These are phyloP conservation scores for Paedocypris sp. DNA, from an alignment of 2,113 vertebrate species.

Conservation along the genomic window DNA sequence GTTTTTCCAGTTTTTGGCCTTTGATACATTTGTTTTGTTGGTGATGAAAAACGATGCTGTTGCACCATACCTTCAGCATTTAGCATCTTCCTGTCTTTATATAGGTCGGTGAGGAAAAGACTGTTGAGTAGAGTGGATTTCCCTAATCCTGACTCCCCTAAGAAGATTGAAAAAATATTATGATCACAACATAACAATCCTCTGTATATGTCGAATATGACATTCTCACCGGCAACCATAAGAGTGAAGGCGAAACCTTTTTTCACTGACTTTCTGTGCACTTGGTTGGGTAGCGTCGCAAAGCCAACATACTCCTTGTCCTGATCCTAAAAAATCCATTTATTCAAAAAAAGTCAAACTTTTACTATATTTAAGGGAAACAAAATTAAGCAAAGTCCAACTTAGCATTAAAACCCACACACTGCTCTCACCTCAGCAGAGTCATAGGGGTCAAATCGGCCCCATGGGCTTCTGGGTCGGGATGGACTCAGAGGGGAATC, in stretches of 20 bases:
- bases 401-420: background rate
- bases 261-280: constrained; percentile 89
- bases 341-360: too few relatives aligned
- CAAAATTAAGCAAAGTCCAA: background rate
- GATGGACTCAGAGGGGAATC: constrained; percentile 58
- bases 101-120: constrained; percentile 89
- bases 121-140: constrained; percentile 93
- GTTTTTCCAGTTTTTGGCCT: background rate
- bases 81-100: constrained; percentile 57
- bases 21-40: background rate
- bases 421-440: constrained; percentile 63
- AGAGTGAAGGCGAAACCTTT: constrained; percentile 93
- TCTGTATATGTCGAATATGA: background rate
- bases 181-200: background rate
- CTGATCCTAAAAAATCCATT: constrained; percentile 53
- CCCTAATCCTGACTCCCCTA: constrained; percentile 88
- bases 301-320: constrained; percentile 71
- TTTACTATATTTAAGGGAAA: too few relatives aligned
- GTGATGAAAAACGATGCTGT: background rate
- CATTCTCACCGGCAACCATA: constrained; percentile 83
- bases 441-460: constrained; percentile 72
- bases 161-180: background rate
- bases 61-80: constrained; percentile 52
- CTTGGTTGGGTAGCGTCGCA: constrained; percentile 78
- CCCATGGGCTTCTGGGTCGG: constrained; percentile 70